Conservation (phyloP, 1,140 invertebrate genomes). For the Spodoptera frugiperda region DNA sequence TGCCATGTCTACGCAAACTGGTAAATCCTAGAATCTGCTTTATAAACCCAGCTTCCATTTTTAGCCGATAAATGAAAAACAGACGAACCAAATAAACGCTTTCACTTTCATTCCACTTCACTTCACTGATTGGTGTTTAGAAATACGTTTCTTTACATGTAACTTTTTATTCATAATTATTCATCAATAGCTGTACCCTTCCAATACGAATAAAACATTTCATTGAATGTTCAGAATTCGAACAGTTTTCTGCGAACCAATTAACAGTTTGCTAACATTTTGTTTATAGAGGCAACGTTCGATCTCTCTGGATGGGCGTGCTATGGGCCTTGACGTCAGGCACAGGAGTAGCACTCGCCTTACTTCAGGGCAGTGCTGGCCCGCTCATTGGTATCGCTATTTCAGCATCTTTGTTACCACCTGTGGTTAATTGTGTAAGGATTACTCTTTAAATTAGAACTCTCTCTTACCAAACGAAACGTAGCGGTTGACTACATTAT, state of each 20-base stretch:
- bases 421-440: constrained; percentile 94
- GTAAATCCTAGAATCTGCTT: no score
- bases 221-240: neutral
- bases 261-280: neutral
- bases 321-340: constrained; percentile 91
- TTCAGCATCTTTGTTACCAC: constrained; percentile 94
- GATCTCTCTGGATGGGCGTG: constrained; percentile 91
- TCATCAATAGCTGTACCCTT: neutral
- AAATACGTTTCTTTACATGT: no score
- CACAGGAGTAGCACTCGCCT: constrained; percentile 93
- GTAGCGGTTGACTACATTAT: no score
- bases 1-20: no score
- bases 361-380: constrained; percentile 93
- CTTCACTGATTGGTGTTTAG: no score
- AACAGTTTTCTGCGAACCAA: no score
- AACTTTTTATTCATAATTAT: no score
- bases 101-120: no score
- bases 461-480: no score
- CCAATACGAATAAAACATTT: neutral
- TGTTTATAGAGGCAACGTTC: constrained; percentile 88
- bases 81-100: no score
- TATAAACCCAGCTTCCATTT: no score
- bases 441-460: neutral
- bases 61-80: no score
- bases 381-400: constrained; percentile 96